Conservation (phyloP, 2,113 vertebrate species). For the Bucco capensis region DNA sequence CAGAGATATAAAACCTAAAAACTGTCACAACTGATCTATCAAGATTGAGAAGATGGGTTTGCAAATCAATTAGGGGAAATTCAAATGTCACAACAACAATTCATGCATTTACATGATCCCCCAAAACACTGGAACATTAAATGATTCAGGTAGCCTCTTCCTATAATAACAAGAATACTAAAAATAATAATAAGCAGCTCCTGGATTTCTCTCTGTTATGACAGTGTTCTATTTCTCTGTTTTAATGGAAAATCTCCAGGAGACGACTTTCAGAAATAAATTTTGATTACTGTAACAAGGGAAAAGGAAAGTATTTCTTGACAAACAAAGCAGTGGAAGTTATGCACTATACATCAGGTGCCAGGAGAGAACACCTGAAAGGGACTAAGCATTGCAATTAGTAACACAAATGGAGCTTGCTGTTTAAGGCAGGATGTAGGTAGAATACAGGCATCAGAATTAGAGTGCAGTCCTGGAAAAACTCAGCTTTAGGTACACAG, state of each 20-base stretch:
- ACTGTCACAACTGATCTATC: not conserved
- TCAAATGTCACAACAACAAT: slow-evolving; percentile 9
- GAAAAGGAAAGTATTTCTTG: not conserved
- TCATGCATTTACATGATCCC: slow-evolving; percentile 1
- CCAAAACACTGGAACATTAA: not conserved
- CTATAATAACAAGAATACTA: not conserved
- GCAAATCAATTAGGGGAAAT: slow-evolving; percentile 4
- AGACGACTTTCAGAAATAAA: not conserved
- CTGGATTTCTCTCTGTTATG: not conserved
- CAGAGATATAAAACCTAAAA: not conserved
- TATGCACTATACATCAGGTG: not conserved
- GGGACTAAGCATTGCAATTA: not conserved
- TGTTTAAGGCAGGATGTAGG: not conserved
- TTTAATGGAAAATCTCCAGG: not conserved
- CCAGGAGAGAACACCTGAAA: not conserved
- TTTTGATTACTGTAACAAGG: not conserved
- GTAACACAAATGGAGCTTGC: not conserved
- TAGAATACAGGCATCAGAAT: not conserved
- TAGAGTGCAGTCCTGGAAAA: not conserved
- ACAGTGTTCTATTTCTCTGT: not conserved
- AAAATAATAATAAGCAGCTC: not conserved
- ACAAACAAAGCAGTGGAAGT: not conserved
- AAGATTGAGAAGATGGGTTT: not conserved
- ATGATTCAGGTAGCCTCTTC: not conserved
- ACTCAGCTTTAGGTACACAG: not conserved